Base-by-base conservation (phyloP, 2,113 vertebrate species). In the Heteronetta atricapilla region DNA sequence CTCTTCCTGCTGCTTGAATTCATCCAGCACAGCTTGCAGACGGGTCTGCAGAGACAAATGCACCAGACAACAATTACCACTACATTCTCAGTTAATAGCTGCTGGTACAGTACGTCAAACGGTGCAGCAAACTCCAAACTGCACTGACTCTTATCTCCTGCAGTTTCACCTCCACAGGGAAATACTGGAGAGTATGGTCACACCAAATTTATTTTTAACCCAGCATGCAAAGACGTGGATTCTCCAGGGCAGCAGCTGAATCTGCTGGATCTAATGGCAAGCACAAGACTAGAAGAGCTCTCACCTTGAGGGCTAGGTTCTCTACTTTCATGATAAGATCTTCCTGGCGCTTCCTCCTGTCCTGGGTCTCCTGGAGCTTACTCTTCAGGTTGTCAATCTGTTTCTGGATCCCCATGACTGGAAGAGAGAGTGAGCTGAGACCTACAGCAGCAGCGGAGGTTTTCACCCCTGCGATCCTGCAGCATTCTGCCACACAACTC, bases 291-390 rank as follows among this genome's bases (percentile, higher is more conserved):
- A 53, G 18, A 67, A 34, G 22, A 83, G 70, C 44, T 72, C 96
- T 98, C 93, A 99, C 99, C 98, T 99, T 99, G 60, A 99, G 98
- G 20, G 99, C 99, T 96, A 99, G 97, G 96, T 99, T 99, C 96
- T 99, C 99, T 85, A 99, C 99, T 97, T 99, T 99, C 98, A 99
- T 99, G 91, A 99, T 99, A 91, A 99, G 99, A 96, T 99, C 99
- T 86, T 99, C 99, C 87, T 99, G 99, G 74, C 99, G 98, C 82
- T 99, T 99, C 96, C 99, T 98, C 40, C 99, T 98, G 64, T 99
- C 99, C 21, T 99, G 99, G 0, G 99, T 99, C 82, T 99, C 99
- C 89, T 99, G 99, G 67, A 99, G 98, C 97, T 99, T 99, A 86
- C 98, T 97, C 97, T 99, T 99, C 96, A 99, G 55, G 82, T 97